These are phyloP conservation scores for Bagarius yarrelli DNA, from an alignment of 2,113 vertebrate genomes.

Conservation along the genomic window DNA sequence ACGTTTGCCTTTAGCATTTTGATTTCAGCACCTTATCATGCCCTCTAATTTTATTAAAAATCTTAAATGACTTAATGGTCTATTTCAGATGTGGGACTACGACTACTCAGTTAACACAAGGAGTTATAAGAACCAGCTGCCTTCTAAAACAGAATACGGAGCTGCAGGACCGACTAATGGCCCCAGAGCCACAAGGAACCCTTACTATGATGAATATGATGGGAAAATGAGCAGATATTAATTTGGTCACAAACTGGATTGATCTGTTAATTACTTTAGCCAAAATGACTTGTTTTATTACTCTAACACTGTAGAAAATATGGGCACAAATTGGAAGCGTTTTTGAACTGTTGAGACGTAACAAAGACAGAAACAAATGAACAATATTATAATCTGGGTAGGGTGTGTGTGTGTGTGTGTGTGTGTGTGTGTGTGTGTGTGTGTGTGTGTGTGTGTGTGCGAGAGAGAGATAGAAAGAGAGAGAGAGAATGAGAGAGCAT, in stretches of 20 bases:
- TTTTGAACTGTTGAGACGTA: neutral
- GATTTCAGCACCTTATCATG: neutral
- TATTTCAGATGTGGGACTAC: neutral
- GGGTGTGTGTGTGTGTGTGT: neutral
- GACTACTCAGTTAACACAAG: neutral
- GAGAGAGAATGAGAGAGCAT: neutral
- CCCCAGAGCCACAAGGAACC: conserved; percentile 2
- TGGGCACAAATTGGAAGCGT: neutral
- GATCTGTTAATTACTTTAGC: neutral
- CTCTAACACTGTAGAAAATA: neutral
- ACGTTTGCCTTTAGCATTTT: neutral
- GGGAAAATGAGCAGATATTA: conserved; percentile 31
- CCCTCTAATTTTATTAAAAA: neutral
- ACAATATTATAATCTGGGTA: neutral
- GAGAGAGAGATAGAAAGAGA: too few relatives aligned
- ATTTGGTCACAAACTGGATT: neutral
- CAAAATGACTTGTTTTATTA: neutral
- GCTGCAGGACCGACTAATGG: neutral
- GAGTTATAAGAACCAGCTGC: neutral
- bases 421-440: neutral
- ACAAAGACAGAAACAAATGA: neutral
- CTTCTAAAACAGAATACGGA: neutral
- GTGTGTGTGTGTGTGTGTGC: neutral
- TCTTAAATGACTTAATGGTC: neutral
- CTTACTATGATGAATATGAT: conserved; percentile 30